Evolutionary conservation across 2,888 invertebrate species (phyloP), one percentile per base, ranked within the genome.

Genomic region (Coelopa pilipes): DNA sequence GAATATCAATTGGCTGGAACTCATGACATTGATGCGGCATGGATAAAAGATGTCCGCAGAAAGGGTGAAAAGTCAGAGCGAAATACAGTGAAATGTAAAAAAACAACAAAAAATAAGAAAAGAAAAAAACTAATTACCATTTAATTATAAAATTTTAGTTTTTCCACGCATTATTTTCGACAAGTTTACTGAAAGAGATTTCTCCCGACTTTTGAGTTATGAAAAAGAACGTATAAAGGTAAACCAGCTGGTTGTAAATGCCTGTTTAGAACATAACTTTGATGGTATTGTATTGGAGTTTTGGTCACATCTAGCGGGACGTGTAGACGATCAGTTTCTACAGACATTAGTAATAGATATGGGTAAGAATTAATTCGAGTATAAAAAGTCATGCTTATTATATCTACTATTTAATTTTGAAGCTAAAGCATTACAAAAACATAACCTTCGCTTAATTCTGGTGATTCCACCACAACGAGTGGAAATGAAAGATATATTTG

Each of bases 261-360:
- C 91, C 15, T 92, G 93, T 76, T 90, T 94, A 89, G 91, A 92
- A 75, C 92, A 94, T 88, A 91, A 92, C 78, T 96, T 98, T 87
- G 93, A 96, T 87, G 99, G 99, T 0, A 91, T 94, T 53, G 96
- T 97, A 0, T 84, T 99, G 4, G 98, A 99, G 88, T 90, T 97
- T 69, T 95, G 97, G 92, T 93, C 94, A 19, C 96, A 96, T 87
- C 89, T 96, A 83, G 91, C 93, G 80, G 90, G 93, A 79, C 89
- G 92, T 82, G 89, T 90, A 1, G 88, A 90, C 78, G 88, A 90
- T 77, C 86, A 89, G 63, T 84, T 88, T 68, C 89, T 94, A 72
- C 89, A 92, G 68, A 89, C 90, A 77, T 89, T 94, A 80, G 90
- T 95, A 59, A 91, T 91, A 81, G 88, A 90, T 75, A 89, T 94